Evolutionary conservation across 2,113 vertebrate species (phyloP).

Genomic region (Lophotis ruficrista): DNA sequence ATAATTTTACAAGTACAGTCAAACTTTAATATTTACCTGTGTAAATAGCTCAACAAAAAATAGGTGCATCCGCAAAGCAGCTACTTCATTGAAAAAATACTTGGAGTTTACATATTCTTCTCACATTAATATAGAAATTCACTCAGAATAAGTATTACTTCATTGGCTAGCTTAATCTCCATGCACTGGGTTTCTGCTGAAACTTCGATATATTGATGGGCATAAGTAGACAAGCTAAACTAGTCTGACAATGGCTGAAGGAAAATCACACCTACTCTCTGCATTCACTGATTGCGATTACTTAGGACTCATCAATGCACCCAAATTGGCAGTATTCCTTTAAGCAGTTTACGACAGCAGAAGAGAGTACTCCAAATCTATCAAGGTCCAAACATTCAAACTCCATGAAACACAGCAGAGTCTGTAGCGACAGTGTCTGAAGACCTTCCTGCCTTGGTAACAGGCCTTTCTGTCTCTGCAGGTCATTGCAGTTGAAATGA

Average conservation of each 20-base stretch:
- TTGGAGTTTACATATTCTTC: neutral
- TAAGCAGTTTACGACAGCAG: neutral
- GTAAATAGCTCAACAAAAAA: constrained; percentile 16
- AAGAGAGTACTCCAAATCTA: neutral
- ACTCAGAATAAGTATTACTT: neutral
- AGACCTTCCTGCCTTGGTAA: neutral
- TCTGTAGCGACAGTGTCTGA: neutral
- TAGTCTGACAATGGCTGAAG: neutral
- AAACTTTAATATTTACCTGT: constrained; percentile 31
- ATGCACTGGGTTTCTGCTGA: neutral
- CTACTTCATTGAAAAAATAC: neutral
- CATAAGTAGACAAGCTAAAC: neutral
- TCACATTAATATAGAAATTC: neutral
- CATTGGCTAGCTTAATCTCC: neutral
- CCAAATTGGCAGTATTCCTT: neutral
- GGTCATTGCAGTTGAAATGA: neutral
- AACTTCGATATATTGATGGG: neutral
- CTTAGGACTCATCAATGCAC: neutral
- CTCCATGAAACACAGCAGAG: neutral
- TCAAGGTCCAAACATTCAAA: neutral
- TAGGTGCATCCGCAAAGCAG: neutral
- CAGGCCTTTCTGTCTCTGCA: neutral
- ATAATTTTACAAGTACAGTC: constrained; percentile 8
- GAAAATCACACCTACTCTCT: neutral
- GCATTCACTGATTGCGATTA: neutral